A percentile compares a stretch with the other conserved stretches of the same genome.
These are phyloP conservation scores for Heteractis magnifica DNA, from an alignment of 92 coral and sea anemone genomes.

Conservation along the genomic window DNA sequence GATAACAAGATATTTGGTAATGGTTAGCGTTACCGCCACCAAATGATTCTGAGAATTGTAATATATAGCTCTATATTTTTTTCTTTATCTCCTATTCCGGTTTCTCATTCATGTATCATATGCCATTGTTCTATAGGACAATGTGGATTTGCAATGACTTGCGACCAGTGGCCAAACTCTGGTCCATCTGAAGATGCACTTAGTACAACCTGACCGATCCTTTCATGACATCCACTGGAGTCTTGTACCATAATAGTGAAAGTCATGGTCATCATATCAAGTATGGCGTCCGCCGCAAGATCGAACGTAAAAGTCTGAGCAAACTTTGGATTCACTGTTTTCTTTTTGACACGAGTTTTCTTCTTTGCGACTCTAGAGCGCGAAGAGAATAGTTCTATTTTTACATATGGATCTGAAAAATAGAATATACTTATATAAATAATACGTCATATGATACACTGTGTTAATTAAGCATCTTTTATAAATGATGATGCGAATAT, in stretches of 20 bases:
- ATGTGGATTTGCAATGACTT: constrained; percentile 95
- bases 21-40: not conserved
- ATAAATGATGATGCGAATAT: too few species aligned
- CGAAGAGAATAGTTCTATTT: constrained; percentile 87
- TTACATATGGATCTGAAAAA: constrained; percentile 91
- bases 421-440: not conserved
- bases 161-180: constrained; percentile 98
- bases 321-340: constrained; percentile 92
- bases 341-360: constrained; percentile 96
- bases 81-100: too few species aligned
- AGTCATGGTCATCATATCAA: constrained; percentile 88
- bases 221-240: constrained; percentile 97
- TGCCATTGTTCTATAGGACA: constrained; percentile 99
- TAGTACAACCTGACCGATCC: constrained; percentile 93
- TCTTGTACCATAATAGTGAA: constrained; percentile 86
- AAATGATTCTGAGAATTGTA: not conserved
- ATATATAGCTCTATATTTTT: not conserved
- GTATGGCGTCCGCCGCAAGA: constrained; percentile 76
- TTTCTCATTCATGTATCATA: constrained; percentile 83
- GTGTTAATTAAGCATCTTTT: too few species aligned
- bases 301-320: constrained; percentile 94
- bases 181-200: constrained; percentile 95
- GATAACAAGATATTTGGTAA: not conserved
- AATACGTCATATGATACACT: too few species aligned
- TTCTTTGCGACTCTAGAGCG: constrained; percentile 87